Percentiles rank a stretch among this genome's conserved stretches.
Conservation (phyloP, 2,797 vertebrate species). For the Cephalopachus bancanus region DNA sequence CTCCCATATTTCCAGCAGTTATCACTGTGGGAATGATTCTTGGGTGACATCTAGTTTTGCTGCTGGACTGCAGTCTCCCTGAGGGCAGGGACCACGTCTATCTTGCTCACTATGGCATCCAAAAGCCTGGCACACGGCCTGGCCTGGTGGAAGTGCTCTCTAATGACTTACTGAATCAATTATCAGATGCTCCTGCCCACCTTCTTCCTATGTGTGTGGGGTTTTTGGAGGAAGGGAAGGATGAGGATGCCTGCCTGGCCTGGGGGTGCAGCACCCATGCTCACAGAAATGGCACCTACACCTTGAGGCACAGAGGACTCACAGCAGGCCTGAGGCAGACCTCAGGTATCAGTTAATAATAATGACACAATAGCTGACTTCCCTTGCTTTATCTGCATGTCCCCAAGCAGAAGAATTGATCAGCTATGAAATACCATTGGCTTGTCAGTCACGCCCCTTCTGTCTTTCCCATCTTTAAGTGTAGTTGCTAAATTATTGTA, state of each 20-base stretch:
- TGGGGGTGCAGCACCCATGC: too few species aligned
- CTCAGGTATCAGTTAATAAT: background rate
- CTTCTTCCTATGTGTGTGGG: too few species aligned
- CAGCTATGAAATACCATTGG: background rate
- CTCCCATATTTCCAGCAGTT: background rate
- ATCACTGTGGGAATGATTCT: too few species aligned
- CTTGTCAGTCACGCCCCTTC: background rate
- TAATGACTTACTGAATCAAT: background rate
- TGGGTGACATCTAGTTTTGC: background rate
- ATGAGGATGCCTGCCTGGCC: background rate
- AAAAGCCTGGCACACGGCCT: background rate
- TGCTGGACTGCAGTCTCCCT: background rate
- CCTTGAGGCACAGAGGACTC: background rate
- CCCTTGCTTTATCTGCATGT: background rate
- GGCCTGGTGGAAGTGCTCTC: accelerated
- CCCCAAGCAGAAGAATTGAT: background rate
- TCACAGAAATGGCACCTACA: background rate
- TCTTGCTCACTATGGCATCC: background rate
- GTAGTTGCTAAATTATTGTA: background rate
- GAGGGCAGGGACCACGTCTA: background rate
- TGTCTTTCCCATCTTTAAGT: background rate
- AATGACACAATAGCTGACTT: background rate
- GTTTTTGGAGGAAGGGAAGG: background rate
- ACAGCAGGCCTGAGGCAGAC: background rate
- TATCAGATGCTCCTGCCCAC: background rate